Percentiles rank a stretch among this genome's conserved stretches.
These are phyloP conservation scores for Heterodera filipjevi DNA, from an alignment of 2,888 invertebrate genomes.

Conservation along the genomic window DNA sequence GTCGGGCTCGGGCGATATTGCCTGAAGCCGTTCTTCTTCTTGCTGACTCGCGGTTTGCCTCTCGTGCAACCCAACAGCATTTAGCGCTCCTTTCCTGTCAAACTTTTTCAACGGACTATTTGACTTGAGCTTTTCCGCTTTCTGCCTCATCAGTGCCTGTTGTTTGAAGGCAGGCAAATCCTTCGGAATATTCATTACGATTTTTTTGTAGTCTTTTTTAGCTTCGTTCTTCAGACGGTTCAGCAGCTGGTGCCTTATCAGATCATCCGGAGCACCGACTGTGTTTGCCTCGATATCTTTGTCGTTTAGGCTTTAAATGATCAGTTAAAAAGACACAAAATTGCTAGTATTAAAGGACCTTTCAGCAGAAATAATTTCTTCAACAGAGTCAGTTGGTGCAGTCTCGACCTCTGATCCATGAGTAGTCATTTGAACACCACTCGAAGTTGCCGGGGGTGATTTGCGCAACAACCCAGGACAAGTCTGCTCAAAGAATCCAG, in stretches of 20 bases:
- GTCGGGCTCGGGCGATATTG: constrained; percentile 1
- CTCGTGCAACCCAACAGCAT: not conserved
- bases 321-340: too few relatives aligned
- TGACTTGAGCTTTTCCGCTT: not conserved
- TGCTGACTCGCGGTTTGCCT: not conserved
- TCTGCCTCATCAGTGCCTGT: constrained; percentile 1
- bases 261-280: not conserved
- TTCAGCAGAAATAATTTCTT: not conserved
- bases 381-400: not conserved
- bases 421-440: not conserved
- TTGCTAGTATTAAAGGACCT: not conserved
- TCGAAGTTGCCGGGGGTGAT: not conserved
- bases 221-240: not conserved
- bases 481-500: not conserved
- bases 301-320: not conserved
- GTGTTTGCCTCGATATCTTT: not conserved
- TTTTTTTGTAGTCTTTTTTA: not conserved
- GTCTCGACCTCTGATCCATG: not conserved
- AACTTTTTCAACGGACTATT: not conserved
- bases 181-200: not conserved
- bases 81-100: not conserved
- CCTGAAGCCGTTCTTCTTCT: not conserved
- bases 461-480: not conserved
- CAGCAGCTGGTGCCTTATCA: constrained; percentile 1
- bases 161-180: constrained; percentile 7